A percentile compares a stretch with the other conserved stretches of the same genome.
phyloP scores from a whole-genome alignment of 1,140 invertebrate genomes.

The Trichomalopsis sarcophagae region DNA sequence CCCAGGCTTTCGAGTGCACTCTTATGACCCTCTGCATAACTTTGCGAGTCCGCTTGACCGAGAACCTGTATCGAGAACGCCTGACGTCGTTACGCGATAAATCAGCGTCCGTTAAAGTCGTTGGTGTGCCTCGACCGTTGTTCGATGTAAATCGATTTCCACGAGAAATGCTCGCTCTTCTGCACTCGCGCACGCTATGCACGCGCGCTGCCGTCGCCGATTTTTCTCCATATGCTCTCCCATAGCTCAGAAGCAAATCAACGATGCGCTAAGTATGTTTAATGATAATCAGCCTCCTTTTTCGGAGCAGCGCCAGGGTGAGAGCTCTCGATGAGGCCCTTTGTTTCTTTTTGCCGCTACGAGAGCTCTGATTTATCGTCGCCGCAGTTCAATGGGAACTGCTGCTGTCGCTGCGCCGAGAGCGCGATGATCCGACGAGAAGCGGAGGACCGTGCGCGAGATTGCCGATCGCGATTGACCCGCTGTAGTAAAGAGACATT shows the following conservation, averaged over 20 bases:
- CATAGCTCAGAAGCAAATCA: background rate
- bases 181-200: background rate
- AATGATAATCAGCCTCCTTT: conserved; percentile 36
- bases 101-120: conserved; percentile 70
- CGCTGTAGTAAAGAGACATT: background rate
- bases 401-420: too few relatives aligned
- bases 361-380: background rate
- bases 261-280: conserved; percentile 35
- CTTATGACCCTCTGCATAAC: conserved; percentile 72
- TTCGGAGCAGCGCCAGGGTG: background rate
- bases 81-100: conserved; percentile 74
- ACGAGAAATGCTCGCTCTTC: conserved; percentile 45
- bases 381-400: too few relatives aligned
- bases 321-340: too few relatives aligned
- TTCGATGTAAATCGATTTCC: conserved; percentile 63
- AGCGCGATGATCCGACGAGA: background rate
- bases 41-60: conserved; percentile 71
- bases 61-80: conserved; percentile 72
- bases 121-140: conserved; percentile 59
- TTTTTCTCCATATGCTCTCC: background rate
- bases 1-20: conserved; percentile 65
- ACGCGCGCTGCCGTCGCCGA: conserved; percentile 8
- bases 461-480: conserved; percentile 22
- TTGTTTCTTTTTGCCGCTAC: conserved; percentile 11
- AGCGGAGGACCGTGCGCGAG: background rate